A percentile compares a stretch with the other conserved stretches of the same genome.
Conservation (phyloP, 2,113 vertebrate genomes). For the mouse (Mus musculus) region DNA sequence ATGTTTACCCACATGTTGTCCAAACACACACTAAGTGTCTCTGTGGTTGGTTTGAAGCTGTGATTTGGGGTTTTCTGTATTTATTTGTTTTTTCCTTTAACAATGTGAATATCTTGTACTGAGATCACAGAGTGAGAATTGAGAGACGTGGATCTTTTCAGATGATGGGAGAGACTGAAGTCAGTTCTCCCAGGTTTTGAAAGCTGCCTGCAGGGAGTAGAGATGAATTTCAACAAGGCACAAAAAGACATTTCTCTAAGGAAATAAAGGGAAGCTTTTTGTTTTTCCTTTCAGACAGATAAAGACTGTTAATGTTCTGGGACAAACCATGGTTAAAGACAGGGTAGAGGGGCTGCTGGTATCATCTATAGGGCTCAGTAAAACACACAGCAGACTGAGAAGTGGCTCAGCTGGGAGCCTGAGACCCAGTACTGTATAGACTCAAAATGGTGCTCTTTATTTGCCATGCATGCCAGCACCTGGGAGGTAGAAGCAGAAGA, state of each 20-base stretch:
- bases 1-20: slow-evolving; percentile 63
- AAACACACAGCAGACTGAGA: background rate
- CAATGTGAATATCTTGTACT: slow-evolving; percentile 73
- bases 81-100: slow-evolving; percentile 78
- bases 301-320: background rate
- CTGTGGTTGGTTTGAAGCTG: slow-evolving; percentile 74
- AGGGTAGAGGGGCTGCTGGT: rapidly evolving
- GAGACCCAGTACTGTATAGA: background rate
- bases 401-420: background rate
- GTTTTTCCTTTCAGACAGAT: background rate
- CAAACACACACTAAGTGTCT: slow-evolving; percentile 66
- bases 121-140: slow-evolving; percentile 18
- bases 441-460: too few relatives aligned
- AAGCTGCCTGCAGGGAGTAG: slow-evolving; percentile 29
- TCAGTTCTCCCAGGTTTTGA: slow-evolving; percentile 11
- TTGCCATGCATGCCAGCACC: too few relatives aligned
- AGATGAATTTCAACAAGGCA: slow-evolving; percentile 49
- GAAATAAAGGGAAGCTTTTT: background rate
- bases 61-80: slow-evolving; percentile 67
- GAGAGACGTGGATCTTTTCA: slow-evolving; percentile 36
- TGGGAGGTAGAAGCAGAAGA: background rate
- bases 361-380: background rate
- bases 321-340: background rate
- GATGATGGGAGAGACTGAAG: slow-evolving; percentile 44
- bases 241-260: background rate